These are phyloP conservation scores for Sibirionetta formosa DNA, from an alignment of 2,797 vertebrate genomes.

Conservation along the genomic window DNA sequence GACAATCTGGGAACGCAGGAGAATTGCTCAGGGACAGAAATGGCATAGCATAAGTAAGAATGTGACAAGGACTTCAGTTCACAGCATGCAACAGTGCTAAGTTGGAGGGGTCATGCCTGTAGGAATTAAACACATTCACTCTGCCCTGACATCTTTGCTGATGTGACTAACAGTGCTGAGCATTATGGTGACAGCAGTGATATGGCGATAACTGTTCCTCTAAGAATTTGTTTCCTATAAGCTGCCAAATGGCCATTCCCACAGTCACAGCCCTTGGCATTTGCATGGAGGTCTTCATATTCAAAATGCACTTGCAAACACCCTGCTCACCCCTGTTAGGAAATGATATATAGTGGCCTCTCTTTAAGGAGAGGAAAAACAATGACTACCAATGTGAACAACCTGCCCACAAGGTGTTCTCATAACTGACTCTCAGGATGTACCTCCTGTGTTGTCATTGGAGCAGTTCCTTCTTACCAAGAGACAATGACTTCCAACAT, in stretches of 20 bases:
- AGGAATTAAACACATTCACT: neutral
- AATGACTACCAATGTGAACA: neutral
- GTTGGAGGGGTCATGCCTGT: neutral
- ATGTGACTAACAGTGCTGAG: neutral
- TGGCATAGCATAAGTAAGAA: neutral
- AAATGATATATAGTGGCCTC: neutral
- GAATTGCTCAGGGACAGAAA: slow-evolving; percentile 8
- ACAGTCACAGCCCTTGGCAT: neutral
- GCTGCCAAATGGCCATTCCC: neutral
- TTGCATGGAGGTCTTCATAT: neutral
- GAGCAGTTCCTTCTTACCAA: neutral
- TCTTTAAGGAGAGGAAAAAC: neutral
- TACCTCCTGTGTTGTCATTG: neutral
- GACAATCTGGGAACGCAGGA: neutral
- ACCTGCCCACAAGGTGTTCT: neutral
- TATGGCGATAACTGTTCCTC: neutral
- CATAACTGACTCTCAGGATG: neutral
- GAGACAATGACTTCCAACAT: fast-evolving
- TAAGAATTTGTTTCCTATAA: neutral
- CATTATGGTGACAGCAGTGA: neutral
- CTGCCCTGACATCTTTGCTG: neutral
- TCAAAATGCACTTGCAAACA: neutral
- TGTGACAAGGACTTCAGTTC: slow-evolving; percentile 19
- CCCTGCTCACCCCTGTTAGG: neutral
- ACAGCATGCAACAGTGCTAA: neutral